These are phyloP conservation scores for Ptychochromis oligacanthus DNA, from an alignment of 2,113 vertebrate species.

Conservation along the genomic window DNA sequence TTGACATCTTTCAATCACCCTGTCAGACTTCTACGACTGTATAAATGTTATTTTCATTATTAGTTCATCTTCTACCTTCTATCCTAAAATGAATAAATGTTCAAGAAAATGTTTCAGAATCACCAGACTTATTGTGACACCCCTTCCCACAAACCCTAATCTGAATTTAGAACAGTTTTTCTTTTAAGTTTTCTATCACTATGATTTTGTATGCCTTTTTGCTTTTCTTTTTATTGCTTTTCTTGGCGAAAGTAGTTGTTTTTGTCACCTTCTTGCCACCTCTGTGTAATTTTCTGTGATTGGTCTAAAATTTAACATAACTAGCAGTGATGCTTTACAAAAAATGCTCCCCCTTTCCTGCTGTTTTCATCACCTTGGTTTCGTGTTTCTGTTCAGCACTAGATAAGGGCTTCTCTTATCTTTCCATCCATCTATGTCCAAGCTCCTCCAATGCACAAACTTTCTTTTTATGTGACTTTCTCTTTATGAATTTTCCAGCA, in stretches of 20 bases:
- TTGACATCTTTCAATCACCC: background rate
- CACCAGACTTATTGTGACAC: background rate
- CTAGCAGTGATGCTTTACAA: conserved; percentile 9
- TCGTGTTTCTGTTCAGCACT: conserved; percentile 8
- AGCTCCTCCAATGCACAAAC: background rate
- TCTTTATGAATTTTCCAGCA: conserved; percentile 1
- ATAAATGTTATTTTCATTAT: background rate
- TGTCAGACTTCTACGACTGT: background rate
- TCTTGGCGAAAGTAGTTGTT: background rate
- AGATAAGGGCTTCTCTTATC: conserved; percentile 24
- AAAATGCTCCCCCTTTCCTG: background rate
- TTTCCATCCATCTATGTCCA: conserved; percentile 18
- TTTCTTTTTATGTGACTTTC: conserved; percentile 2
- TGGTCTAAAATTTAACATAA: conserved; percentile 6
- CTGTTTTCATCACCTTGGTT: background rate
- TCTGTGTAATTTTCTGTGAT: conserved; percentile 8
- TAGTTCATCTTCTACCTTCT: background rate
- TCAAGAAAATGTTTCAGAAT: background rate
- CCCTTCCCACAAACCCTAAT: background rate
- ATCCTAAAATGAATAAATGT: background rate
- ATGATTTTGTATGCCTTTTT: background rate
- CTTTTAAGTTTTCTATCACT: background rate
- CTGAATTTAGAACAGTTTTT: background rate
- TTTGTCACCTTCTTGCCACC: conserved; percentile 1
- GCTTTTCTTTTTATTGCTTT: background rate